phyloP scores from a whole-genome alignment of 2,113 vertebrate species.

The Quiscalus mexicanus region DNA sequence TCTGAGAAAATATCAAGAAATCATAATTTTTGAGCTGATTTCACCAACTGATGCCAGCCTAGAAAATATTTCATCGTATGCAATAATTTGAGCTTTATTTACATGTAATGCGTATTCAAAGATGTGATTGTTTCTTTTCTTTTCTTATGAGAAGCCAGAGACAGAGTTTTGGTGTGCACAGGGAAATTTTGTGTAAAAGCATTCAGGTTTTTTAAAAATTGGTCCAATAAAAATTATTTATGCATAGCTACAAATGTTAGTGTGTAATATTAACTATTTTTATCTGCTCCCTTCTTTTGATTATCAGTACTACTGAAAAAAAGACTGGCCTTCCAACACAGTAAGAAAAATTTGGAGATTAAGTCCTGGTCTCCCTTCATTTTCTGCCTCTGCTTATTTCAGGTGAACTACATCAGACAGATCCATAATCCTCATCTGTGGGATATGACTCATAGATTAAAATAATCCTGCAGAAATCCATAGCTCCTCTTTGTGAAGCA shows the following conservation, averaged over 20 bases:
- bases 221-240: background rate
- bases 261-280: background rate
- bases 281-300: background rate
- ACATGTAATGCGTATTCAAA: background rate
- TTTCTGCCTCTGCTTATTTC: background rate
- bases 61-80: background rate
- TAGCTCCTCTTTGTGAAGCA: background rate
- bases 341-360: background rate
- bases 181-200: background rate
- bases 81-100: background rate
- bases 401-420: background rate
- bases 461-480: background rate
- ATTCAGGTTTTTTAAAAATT: background rate
- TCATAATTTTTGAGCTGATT: background rate
- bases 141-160: background rate
- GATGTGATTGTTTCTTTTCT: background rate
- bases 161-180: accelerated
- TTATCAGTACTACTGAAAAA: background rate
- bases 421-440: background rate
- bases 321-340: background rate
- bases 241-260: background rate
- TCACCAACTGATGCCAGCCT: background rate
- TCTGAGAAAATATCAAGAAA: background rate
- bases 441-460: background rate
- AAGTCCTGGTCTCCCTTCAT: background rate